Base-by-base conservation (phyloP, 2,113 vertebrate genomes). In the Mesoclemmys tuberculata region DNA sequence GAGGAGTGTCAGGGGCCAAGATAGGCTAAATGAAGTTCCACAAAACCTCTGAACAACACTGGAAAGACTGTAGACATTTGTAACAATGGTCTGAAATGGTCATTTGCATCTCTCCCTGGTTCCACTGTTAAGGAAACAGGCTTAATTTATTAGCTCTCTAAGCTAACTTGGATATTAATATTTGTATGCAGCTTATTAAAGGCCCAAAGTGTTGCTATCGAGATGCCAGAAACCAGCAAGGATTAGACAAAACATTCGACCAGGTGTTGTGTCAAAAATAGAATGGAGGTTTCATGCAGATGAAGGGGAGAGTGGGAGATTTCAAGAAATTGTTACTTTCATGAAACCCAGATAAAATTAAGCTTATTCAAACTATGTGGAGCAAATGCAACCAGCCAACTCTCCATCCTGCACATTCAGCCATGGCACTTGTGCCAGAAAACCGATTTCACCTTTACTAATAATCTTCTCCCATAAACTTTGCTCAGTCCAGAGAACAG, bases 301-400 rank as follows among this genome's bases (percentile, higher is more conserved):
- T 44, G 85, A 48, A 75, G 71, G 86, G 92, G 95, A 87, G 87
- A 86, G 89, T 56, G 27, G 92, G 58, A 94, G 97, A 95, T 10
- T 91, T 93, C 91, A 90, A 94, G 96, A 92, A 97, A 96, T 89
- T 93, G 94, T 93, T 93, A 95, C 96, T 96, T 93, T 97, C 90
- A 1, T 85, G 95, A 96, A 96, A 90, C 95, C 95, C 93, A 51
- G 82, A 96, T 81, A 84, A 96, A 91, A 95, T 91, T 92, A 97
- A 99, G 99, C 99, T 99, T 99, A 99, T 99, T 98, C 98, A 97
- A 97, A 99, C 98, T 98, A 97, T 83, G 85, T 2, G 97, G 97
- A 91, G 96, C 97, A 24, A 95, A 81, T 0, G 91, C 94, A 14
- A 22, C 35, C 52, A 41, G 93, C 88, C 71, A 49, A 49, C 90